Evolutionary conservation across 2,797 vertebrate species (phyloP).

Genomic region (Coracias cyanogaster): DNA sequence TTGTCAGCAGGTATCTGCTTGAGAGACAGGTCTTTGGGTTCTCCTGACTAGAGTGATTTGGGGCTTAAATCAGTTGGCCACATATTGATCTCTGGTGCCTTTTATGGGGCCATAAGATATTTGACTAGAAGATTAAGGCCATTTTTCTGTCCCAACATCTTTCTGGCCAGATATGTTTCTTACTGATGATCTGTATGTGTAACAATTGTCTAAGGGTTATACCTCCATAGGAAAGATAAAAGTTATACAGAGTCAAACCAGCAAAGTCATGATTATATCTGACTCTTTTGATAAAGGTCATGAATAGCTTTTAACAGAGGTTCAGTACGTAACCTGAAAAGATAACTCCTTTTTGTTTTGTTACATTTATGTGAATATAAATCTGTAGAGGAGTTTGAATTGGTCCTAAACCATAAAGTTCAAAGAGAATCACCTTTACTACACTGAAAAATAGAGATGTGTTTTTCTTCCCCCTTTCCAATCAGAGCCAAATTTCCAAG

Average conservation of each 20-base stretch:
- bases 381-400: neutral
- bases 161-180: neutral
- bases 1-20: neutral
- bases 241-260: neutral
- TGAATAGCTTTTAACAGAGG: neutral
- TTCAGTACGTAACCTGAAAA: neutral
- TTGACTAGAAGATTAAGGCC: neutral
- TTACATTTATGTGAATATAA: neutral
- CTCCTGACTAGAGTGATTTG: neutral
- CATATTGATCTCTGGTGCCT: neutral
- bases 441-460: neutral
- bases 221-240: conserved; percentile 25
- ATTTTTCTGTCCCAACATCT: neutral
- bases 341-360: neutral
- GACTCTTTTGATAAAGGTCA: neutral
- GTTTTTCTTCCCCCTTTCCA: neutral
- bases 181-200: neutral
- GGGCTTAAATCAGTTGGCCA: neutral
- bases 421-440: neutral
- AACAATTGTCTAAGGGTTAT: neutral
- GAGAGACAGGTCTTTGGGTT: neutral
- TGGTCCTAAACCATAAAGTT: neutral
- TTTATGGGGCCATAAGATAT: neutral
- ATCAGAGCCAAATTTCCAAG: neutral
- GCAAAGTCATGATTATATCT: neutral